Conservation (phyloP, 2,113 vertebrate genomes). For the Aviceda subcristata region DNA sequence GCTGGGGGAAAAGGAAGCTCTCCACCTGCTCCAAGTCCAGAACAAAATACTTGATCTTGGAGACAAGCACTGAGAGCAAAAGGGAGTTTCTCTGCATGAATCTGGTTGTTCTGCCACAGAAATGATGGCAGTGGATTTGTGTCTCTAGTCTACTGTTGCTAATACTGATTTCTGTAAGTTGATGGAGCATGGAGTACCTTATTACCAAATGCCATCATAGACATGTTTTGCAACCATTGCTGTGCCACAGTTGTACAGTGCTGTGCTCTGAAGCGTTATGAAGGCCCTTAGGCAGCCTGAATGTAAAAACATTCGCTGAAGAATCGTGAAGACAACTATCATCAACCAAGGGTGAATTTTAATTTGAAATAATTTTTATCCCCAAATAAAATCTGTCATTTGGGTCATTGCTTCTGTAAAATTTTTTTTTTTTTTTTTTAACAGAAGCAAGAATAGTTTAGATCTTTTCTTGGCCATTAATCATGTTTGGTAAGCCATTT, state of each 20-base stretch:
- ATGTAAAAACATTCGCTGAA: constrained; percentile 1
- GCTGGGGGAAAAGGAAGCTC: constrained; percentile 39
- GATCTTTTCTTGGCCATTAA: not conserved
- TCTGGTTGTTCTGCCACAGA: not conserved
- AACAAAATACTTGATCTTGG: constrained; percentile 52
- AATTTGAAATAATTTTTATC: constrained; percentile 4
- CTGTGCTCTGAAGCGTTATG: constrained; percentile 24
- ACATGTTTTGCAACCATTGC: not conserved
- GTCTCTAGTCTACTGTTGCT: constrained; percentile 13
- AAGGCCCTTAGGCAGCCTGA: not conserved
- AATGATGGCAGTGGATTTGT: constrained; percentile 7
- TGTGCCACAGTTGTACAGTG: not conserved
- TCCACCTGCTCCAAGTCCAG: constrained; percentile 38
- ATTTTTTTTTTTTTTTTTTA: not conserved
- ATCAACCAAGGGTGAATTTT: not conserved
- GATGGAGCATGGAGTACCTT: constrained; percentile 22
- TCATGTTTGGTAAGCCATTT: not conserved
- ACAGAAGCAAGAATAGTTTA: not conserved
- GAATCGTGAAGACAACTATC: not conserved
- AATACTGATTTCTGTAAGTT: constrained; percentile 33
- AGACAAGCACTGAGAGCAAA: constrained; percentile 21
- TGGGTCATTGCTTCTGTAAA: not conserved
- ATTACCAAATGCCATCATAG: not conserved
- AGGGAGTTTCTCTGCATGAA: constrained; percentile 14
- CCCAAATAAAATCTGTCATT: not conserved